These are phyloP conservation scores for Drosophila niveifrons DNA, from an alignment of 2,888 invertebrate species.

Conservation along the genomic window DNA sequence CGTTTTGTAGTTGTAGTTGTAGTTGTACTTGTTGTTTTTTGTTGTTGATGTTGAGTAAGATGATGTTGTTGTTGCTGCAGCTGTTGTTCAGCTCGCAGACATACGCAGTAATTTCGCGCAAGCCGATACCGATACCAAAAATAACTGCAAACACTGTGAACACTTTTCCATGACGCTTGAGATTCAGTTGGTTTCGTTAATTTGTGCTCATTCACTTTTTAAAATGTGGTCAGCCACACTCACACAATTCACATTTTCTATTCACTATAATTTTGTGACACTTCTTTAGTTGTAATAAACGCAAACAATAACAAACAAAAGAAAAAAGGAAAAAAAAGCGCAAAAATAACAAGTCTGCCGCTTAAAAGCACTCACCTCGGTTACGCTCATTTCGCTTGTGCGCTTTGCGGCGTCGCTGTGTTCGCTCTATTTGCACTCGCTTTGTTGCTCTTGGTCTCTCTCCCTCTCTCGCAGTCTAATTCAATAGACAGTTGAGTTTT, in stretches of 20 bases:
- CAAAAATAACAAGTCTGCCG: slow-evolving; percentile 8
- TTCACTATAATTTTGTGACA: slow-evolving; percentile 18
- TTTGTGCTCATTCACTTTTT: slow-evolving; percentile 9
- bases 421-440: neutral
- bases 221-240: slow-evolving; percentile 4
- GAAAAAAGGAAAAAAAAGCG: neutral
- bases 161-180: slow-evolving; percentile 15
- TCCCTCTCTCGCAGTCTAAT: slow-evolving; percentile 20
- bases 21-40: neutral
- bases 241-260: slow-evolving; percentile 1
- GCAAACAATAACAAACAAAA: slow-evolving; percentile 14
- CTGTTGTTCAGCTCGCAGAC: neutral
- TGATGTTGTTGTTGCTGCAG: slow-evolving; percentile 1
- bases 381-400: slow-evolving; percentile 56
- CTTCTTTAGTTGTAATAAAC: slow-evolving; percentile 12
- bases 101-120: slow-evolving; percentile 7
- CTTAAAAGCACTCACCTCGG: slow-evolving; percentile 60
- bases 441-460: neutral
- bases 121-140: neutral
- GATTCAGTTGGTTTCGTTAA: slow-evolving; percentile 12
- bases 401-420: slow-evolving; percentile 11
- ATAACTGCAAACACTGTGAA: slow-evolving; percentile 7
- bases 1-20: neutral
- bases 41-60: too few species aligned
- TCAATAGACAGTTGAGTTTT: neutral